phyloP scores from a whole-genome alignment of 2,797 vertebrate genomes.

The Sebastes nivosus region DNA sequence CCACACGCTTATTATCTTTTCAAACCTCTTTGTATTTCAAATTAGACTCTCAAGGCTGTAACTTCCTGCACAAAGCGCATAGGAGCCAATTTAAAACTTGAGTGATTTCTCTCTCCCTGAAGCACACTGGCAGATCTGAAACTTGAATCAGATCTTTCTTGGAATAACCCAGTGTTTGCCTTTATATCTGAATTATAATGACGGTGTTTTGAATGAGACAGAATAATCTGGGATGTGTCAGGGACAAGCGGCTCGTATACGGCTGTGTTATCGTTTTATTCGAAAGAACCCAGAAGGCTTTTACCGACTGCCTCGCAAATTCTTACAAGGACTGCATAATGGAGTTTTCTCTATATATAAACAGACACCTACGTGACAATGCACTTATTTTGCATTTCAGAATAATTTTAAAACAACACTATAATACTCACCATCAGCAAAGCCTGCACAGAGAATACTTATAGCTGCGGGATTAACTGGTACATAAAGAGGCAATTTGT shows the following conservation, averaged over 20 bases:
- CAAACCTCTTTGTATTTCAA: conserved; percentile 60
- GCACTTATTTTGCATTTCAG: background rate
- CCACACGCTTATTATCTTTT: conserved; percentile 42
- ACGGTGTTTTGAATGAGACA: conserved; percentile 26
- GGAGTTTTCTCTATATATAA: background rate
- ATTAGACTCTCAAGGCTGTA: conserved; percentile 40
- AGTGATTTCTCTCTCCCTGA: conserved; percentile 51
- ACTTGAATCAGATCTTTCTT: conserved; percentile 33
- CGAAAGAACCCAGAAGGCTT: conserved; percentile 1
- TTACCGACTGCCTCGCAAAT: conserved; percentile 5
- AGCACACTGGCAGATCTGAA: conserved; percentile 37
- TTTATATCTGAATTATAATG: conserved; percentile 45
- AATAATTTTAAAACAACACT: background rate
- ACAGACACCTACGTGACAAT: background rate
- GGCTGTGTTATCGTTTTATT: conserved; percentile 11
- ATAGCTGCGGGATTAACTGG: background rate
- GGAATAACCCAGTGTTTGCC: conserved; percentile 35
- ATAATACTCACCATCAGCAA: background rate
- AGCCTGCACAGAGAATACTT: background rate
- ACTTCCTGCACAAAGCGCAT: conserved; percentile 43
- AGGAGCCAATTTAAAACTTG: conserved; percentile 64
- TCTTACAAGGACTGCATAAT: conserved; percentile 1
- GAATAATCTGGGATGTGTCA: conserved; percentile 29
- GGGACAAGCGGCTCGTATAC: background rate
- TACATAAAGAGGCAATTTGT: background rate